Percentiles rank a stretch among this genome's conserved stretches.
Evolutionary conservation across 2,797 vertebrate genomes (phyloP).

Genomic region (Erpetoichthys calabaricus): DNA sequence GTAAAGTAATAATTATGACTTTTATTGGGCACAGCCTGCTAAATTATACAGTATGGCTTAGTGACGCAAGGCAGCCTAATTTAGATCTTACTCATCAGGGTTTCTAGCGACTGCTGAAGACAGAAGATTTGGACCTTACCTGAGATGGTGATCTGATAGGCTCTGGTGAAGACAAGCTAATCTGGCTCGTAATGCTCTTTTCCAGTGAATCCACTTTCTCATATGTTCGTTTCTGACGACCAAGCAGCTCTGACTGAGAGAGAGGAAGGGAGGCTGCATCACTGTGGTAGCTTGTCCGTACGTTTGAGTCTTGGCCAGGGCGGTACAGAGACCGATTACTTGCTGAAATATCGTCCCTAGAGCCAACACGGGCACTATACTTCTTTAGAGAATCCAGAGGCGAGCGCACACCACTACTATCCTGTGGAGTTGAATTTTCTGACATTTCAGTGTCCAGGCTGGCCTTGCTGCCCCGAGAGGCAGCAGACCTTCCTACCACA

Average conservation of each 20-base stretch:
- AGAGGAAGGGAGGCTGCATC: constrained; percentile 25
- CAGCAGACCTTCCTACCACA: constrained; percentile 70
- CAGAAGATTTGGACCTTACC: constrained; percentile 37
- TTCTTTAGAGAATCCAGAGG: constrained; percentile 58
- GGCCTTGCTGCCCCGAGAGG: constrained; percentile 58
- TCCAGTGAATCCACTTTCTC: constrained; percentile 81
- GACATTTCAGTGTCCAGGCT: constrained; percentile 52
- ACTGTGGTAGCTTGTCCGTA: constrained; percentile 22
- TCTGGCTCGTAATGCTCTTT: constrained; percentile 60
- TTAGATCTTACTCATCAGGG: background rate
- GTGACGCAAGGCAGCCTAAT: constrained; percentile 16
- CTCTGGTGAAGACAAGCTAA: constrained; percentile 53
- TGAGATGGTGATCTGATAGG: constrained; percentile 49
- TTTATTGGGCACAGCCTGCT: no score
- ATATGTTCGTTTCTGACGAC: constrained; percentile 74
- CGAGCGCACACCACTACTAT: constrained; percentile 48
- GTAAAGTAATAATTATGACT: no score
- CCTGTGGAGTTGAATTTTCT: constrained; percentile 33
- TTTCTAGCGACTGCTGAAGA: no score
- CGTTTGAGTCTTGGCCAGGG: constrained; percentile 31
- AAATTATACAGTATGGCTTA: no score
- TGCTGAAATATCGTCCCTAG: constrained; percentile 50
- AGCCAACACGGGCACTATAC: constrained; percentile 32
- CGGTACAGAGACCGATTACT: constrained; percentile 50
- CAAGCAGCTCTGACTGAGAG: constrained; percentile 44